Conservation (phyloP, 2,113 vertebrate species). For the Pterocles orientalis region DNA sequence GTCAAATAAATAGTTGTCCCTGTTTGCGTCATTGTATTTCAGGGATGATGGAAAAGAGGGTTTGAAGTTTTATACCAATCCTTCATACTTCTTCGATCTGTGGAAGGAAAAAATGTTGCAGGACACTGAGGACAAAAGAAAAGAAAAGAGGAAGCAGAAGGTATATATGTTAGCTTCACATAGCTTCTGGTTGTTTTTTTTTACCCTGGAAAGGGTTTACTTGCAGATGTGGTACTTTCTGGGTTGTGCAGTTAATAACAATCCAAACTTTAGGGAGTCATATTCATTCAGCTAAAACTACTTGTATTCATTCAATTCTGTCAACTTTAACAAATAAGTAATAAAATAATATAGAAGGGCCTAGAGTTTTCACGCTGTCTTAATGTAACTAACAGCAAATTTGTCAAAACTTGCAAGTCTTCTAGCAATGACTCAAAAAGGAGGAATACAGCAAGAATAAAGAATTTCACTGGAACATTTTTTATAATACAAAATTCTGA, state of each 20-base stretch:
- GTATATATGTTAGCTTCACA: constrained; percentile 65
- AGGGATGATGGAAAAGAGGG: constrained; percentile 98
- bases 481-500: not conserved
- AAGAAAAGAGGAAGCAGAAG: constrained; percentile 98
- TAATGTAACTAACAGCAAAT: not conserved
- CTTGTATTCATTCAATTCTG: not conserved
- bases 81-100: constrained; percentile 98
- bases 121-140: constrained; percentile 98
- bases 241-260: not conserved
- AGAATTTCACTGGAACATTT: not conserved
- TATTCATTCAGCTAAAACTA: not conserved
- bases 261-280: not conserved
- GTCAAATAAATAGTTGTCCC: not conserved
- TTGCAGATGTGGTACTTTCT: not conserved
- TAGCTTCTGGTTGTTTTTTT: not conserved
- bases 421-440: not conserved
- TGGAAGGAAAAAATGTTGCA: constrained; percentile 99
- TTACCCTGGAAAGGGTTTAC: not conserved
- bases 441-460: not conserved
- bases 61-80: constrained; percentile 98
- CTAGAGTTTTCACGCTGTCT: not conserved
- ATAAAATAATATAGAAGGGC: not conserved
- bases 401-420: not conserved
- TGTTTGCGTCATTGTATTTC: constrained; percentile 14
- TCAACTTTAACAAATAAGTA: not conserved